phyloP scores from a whole-genome alignment of 2,888 invertebrate species.

The Drosophila recens region DNA sequence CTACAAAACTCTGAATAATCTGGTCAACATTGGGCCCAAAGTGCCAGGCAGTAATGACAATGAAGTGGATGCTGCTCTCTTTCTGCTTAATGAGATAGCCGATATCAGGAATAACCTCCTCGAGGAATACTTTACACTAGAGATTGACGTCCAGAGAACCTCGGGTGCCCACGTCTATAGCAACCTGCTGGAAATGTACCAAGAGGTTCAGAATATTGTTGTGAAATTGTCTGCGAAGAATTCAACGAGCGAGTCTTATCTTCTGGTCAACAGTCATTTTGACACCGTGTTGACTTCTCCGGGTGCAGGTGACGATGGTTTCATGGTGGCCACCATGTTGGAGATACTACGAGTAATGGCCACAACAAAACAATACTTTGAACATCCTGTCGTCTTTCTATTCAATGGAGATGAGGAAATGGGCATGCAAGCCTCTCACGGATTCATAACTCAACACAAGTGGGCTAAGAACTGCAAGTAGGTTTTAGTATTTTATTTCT shows the following conservation, averaged over 20 bases:
- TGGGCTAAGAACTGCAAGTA: constrained; percentile 91
- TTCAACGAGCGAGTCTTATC: constrained; percentile 72
- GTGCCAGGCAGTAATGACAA: constrained; percentile 90
- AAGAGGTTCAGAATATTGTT: constrained; percentile 81
- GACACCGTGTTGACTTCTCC: constrained; percentile 90
- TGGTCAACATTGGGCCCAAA: constrained; percentile 87
- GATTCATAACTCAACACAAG: constrained; percentile 89
- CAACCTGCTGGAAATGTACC: constrained; percentile 76
- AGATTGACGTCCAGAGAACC: constrained; percentile 78
- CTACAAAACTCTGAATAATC: constrained; percentile 64
- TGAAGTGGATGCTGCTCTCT: constrained; percentile 88
- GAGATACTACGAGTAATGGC: constrained; percentile 86
- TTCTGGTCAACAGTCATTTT: constrained; percentile 95
- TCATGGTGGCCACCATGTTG: constrained; percentile 88
- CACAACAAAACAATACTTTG: constrained; percentile 83
- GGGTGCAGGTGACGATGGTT: constrained; percentile 90
- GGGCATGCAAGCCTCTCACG: constrained; percentile 89
- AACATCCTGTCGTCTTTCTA: constrained; percentile 87
- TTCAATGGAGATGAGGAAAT: constrained; percentile 90
- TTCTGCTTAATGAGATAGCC: constrained; percentile 79
- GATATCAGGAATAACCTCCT: constrained; percentile 66
- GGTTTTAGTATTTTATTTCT: background rate
- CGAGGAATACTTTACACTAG: constrained; percentile 74
- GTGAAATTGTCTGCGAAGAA: constrained; percentile 78
- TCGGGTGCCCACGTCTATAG: constrained; percentile 75